Percentiles rank a stretch among this genome's conserved stretches.
phyloP scores from a whole-genome alignment of 2,888 invertebrate species.

The Orthosia gothica region DNA sequence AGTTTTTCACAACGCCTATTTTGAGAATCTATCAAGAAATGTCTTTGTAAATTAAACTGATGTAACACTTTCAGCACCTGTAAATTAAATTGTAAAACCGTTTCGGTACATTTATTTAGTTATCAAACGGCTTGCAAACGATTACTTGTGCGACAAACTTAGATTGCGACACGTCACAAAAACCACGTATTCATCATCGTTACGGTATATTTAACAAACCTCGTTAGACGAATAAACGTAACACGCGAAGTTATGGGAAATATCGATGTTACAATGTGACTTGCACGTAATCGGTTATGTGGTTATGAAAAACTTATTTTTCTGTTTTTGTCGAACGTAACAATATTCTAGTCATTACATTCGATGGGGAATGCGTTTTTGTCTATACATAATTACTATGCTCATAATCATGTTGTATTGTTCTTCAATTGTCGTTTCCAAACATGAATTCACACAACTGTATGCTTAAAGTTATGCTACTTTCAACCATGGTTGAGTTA shows the following conservation, averaged over 20 bases:
- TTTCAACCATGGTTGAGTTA: neutral
- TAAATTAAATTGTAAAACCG: conserved; percentile 31
- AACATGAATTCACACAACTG: conserved; percentile 22
- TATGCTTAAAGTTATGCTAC: neutral
- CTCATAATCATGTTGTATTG: conserved; percentile 26
- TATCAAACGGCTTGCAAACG: conserved; percentile 34
- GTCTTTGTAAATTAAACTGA: conserved; percentile 18
- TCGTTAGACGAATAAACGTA: conserved; percentile 54
- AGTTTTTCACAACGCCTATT: conserved; percentile 15
- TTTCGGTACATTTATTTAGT: conserved; percentile 48
- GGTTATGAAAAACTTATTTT: conserved; percentile 50
- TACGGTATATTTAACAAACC: conserved; percentile 67
- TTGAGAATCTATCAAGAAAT: conserved; percentile 12
- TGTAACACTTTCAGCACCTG: conserved; percentile 31
- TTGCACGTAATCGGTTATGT: conserved; percentile 61
- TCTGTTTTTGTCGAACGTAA: conserved; percentile 34
- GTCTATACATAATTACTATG: conserved; percentile 15
- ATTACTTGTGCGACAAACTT: conserved; percentile 33
- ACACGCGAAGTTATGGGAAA: conserved; percentile 65
- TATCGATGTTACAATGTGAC: conserved; percentile 50
- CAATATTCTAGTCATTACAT: conserved; percentile 29
- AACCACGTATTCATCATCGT: conserved; percentile 57
- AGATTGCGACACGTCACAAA: conserved; percentile 55
- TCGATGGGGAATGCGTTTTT: conserved; percentile 28
- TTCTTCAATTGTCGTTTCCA: conserved; percentile 46